These are phyloP conservation scores for Plestiodon gilberti DNA, from an alignment of 2,113 vertebrate genomes.

Conservation along the genomic window DNA sequence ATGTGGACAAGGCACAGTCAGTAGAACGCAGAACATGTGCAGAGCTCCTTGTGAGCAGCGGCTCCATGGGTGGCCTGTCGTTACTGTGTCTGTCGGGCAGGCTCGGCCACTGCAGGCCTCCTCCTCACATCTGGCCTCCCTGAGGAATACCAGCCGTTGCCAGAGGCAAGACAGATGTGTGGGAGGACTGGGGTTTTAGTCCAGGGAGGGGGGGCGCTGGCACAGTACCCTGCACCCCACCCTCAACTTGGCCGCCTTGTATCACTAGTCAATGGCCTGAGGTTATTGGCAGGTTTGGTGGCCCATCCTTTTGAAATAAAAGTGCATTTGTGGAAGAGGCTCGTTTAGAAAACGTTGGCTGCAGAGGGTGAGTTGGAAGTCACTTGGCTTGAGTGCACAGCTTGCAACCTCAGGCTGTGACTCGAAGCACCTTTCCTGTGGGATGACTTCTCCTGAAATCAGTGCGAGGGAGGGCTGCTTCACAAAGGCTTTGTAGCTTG, in stretches of 20 bases:
- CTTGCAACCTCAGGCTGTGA: no score
- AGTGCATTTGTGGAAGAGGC: no score
- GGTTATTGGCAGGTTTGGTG: neutral
- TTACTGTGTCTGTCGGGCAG: neutral
- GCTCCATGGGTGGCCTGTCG: neutral
- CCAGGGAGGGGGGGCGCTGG: neutral
- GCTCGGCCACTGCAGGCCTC: neutral
- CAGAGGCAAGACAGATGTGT: neutral
- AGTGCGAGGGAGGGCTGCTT: neutral
- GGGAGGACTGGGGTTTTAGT: neutral
- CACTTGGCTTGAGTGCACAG: neutral
- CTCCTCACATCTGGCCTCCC: neutral
- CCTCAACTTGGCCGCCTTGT: neutral
- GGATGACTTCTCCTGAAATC: neutral
- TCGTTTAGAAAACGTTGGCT: neutral
- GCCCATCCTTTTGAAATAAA: no score
- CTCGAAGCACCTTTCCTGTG: neutral
- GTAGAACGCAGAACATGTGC: no score
- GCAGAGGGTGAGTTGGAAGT: neutral
- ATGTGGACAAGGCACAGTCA: neutral
- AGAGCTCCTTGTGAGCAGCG: neutral
- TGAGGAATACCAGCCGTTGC: neutral
- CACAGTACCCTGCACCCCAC: neutral
- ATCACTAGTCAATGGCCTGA: no score
- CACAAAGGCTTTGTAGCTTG: neutral